Evolutionary conservation across 2,888 invertebrate species (phyloP), one percentile per base, ranked within the genome.

Genomic region (Periphyllus acericola): DNA sequence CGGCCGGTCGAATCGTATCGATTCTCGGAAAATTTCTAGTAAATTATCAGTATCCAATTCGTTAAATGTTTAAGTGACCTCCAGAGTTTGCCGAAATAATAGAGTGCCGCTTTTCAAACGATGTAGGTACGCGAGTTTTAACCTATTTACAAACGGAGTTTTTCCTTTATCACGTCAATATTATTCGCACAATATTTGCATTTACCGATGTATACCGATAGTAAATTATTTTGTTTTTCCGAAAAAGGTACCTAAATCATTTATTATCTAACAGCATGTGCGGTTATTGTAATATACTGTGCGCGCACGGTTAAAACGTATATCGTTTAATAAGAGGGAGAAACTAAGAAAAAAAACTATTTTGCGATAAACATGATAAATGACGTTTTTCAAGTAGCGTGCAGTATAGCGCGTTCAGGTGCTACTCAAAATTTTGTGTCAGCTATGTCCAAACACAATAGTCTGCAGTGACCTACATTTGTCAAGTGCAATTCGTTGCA

Each of bases 361-460:
- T 84, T 84, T 25, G 25, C 66, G 76, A 68, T 66, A 76, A 76
- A 76, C 66, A 66, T 76, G 76, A 84, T 76, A 84, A 84, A 84
- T 76, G 25, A 84, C 76, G 66, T 66, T 84, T 76, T 83, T 52
- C 55, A 36, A 83, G 74, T 75, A 66, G 72, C 46, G 71, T 72
- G 52, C 72, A 46, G 14, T 3, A 60, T 3, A 60, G 25, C 46
- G 60, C 32, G 6, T 52, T 83, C 83, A 75, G 83, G 60, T 74
- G 36, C 40, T 74, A 34, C 60, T 75, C 83, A 55, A 74, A 75
- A 83, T 40, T 72, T 68, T 34, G 81, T 71, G 74, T 74, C 55
- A 29, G 83, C 36, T 83, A 34, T 72, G 52, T 52, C 68, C 52
- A 83, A 71, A 83, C 72, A 82, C 72, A 82, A 82, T 82, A 72